Evolutionary conservation across 2,888 invertebrate species (phyloP).

Genomic region (Drosophila infuscata): DNA sequence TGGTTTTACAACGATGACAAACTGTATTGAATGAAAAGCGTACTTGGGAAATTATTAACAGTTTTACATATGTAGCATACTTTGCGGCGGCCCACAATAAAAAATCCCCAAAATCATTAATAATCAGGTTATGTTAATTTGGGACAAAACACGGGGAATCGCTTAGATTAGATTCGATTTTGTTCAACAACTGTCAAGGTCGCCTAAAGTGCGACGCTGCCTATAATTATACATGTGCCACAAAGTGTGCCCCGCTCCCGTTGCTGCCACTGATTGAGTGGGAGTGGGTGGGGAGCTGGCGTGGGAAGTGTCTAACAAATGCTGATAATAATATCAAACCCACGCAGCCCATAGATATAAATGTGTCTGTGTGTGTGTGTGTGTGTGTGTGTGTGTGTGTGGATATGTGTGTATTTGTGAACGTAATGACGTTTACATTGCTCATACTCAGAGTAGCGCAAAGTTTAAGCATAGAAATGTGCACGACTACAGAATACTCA

Average conservation of each 20-base stretch:
- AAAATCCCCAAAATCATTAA: not conserved
- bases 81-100: not conserved
- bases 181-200: constrained; percentile 25
- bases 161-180: constrained; percentile 42
- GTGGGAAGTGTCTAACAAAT: constrained; percentile 13
- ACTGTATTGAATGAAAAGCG: no score
- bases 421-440: constrained; percentile 31
- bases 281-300: not conserved
- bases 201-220: constrained; percentile 1
- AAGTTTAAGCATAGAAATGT: not conserved
- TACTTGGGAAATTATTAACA: not conserved
- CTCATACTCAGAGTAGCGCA: constrained; percentile 59
- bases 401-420: not conserved
- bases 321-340: constrained; percentile 8
- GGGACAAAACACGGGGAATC: constrained; percentile 2
- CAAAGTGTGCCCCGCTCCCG: constrained; percentile 2
- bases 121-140: constrained; percentile 6
- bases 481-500: constrained; percentile 12
- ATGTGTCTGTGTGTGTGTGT: not conserved
- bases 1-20: not conserved
- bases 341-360: constrained; percentile 2
- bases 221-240: constrained; percentile 31
- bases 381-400: not conserved
- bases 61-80: constrained; percentile 6
- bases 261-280: not conserved